Base-by-base conservation (phyloP, 2,797 vertebrate genomes). In the Helicolenus hilgendorfi region DNA sequence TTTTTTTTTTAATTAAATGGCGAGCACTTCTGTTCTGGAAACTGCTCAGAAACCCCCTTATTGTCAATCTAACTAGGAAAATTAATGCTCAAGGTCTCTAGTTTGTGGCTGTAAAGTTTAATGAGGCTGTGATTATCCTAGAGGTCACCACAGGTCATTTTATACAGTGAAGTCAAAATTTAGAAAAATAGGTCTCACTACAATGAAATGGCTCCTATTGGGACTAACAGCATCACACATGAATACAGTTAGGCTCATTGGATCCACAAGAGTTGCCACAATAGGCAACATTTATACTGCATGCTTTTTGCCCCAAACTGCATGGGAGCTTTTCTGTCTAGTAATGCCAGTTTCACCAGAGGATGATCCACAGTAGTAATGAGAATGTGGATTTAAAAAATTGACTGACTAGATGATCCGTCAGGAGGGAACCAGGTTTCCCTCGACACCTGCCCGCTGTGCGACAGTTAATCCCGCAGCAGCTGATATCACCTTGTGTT, bases 381-480 rank as follows among this genome's bases (percentile, higher is more conserved):
- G 58, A 64, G n/a, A 49, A 56, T 55, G 62, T 35, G 35, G 26
- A 45, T 71, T 63, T 49, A 20, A 72, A 71, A 71, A 67, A 41
- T 10, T 38, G 14, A 22, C 18, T 29, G 58, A 72, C 56, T 63
- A 56, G 53, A 59, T 85, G 56, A 78, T 88, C 60, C 18, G 76
- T 62, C 64, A 72, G 35, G 62, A 27, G 69, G 64, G 29, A 79
- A 56, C 35, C 69, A 63, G 71, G 79, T 72, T 78, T 81, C 85
- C 77, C 89, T 84, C 15, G 14, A 72, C 82, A 83, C 85, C 85
- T 84, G 79, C 69, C 82, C 58, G 15, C 56, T 71, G 67, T 77
- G 85, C 79, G 77, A 71, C 72, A 82, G 86, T 77, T 94, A 95
- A 96, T 95, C 95, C 95, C 78, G 69, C 83, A 68, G 67, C 79